Evolutionary conservation across 2,113 vertebrate species (phyloP).

Genomic region (Pedetes capensis): DNA sequence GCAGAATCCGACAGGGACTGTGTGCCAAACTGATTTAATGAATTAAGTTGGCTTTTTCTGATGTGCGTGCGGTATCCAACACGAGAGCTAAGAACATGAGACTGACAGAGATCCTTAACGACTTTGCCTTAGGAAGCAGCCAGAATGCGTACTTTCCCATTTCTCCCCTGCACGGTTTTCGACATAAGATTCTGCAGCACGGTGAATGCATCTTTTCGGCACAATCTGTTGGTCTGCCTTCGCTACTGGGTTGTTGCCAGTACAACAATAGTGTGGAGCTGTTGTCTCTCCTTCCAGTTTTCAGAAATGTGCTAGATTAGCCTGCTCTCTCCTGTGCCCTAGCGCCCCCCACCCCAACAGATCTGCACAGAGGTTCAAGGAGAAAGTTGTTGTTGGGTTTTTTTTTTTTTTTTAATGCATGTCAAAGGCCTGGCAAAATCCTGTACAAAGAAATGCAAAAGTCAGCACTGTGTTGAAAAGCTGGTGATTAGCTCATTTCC

Average conservation of each 20-base stretch:
- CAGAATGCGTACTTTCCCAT: background rate
- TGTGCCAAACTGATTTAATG: background rate
- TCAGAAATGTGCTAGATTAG: conserved; percentile 23
- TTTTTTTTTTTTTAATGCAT: conserved; percentile 44
- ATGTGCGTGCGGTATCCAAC: background rate
- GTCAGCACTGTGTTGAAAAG: conserved; percentile 54
- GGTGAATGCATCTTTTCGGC: conserved; percentile 46
- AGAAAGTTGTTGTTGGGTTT: conserved; percentile 34
- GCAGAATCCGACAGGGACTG: background rate
- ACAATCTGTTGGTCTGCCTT: background rate
- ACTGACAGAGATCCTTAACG: background rate
- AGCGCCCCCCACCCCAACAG: background rate
- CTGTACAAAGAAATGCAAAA: conserved; percentile 37
- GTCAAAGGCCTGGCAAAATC: conserved; percentile 36
- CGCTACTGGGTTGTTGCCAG: background rate
- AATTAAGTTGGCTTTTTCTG: background rate
- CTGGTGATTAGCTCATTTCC: conserved; percentile 29
- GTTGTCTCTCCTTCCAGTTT: background rate
- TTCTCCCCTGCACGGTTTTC: background rate
- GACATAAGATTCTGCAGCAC: conserved; percentile 10
- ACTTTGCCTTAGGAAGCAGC: conserved; percentile 13
- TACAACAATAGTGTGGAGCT: background rate
- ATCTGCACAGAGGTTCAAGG: conserved; percentile 68
- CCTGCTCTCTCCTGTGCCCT: background rate
- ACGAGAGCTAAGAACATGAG: background rate